Conservation (phyloP, 2,113 vertebrate species). For the Girardinichthys multiradiatus region DNA sequence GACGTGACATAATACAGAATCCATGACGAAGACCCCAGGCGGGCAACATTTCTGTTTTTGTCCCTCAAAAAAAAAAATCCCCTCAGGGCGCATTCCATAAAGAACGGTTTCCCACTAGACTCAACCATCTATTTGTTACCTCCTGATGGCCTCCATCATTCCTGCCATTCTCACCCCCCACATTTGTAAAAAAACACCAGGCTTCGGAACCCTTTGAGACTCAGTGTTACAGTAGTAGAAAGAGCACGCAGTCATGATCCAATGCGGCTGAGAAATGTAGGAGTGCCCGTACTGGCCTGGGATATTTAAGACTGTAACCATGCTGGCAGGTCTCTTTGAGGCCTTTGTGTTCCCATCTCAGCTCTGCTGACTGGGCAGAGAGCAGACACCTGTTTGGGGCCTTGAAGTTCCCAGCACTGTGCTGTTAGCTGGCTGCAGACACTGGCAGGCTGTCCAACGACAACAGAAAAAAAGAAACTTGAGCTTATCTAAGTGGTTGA, state of each 20-base stretch:
- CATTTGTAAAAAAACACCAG: constrained; percentile 42
- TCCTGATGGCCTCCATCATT: constrained; percentile 35
- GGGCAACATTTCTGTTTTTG: not conserved
- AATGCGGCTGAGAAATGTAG: constrained; percentile 67
- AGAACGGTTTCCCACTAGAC: constrained; percentile 25
- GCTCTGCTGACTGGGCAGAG: constrained; percentile 66
- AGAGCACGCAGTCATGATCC: constrained; percentile 53
- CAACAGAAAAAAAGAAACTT: constrained; percentile 28
- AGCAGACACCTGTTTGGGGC: constrained; percentile 79
- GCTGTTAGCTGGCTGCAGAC: constrained; percentile 60
- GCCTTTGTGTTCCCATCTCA: constrained; percentile 68
- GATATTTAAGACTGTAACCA: constrained; percentile 75
- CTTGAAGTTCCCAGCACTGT: constrained; percentile 67
- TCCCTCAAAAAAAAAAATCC: constrained; percentile 1
- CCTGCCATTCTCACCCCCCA: constrained; percentile 18
- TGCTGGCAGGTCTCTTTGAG: constrained; percentile 77
- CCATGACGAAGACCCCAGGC: constrained; percentile 1
- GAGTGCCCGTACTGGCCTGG: constrained; percentile 56
- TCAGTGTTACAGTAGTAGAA: constrained; percentile 63
- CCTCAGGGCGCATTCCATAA: constrained; percentile 2
- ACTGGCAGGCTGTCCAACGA: constrained; percentile 62
- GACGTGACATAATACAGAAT: constrained; percentile 28
- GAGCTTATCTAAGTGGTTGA: constrained; percentile 36
- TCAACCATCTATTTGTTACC: constrained; percentile 10
- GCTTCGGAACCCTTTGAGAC: constrained; percentile 40